Conservation (phyloP, 2,113 vertebrate species). For the Tychaedon coryphoeus region DNA sequence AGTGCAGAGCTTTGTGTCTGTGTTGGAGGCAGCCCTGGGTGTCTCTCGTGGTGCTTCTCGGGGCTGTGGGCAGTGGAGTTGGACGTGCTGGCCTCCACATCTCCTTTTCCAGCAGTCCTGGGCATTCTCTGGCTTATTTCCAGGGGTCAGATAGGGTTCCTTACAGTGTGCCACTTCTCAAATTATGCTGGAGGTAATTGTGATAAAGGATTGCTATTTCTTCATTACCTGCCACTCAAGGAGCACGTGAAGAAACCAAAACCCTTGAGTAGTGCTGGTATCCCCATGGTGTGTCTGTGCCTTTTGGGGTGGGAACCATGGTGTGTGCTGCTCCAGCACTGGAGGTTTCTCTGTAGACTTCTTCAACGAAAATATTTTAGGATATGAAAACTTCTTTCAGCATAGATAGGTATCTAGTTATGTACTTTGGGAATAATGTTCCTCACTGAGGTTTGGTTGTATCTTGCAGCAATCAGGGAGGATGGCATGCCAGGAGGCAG, state of each 20-base stretch:
- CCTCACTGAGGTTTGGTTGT: slow-evolving; percentile 22
- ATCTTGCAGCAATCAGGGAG: slow-evolving; percentile 91
- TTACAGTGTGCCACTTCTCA: not conserved
- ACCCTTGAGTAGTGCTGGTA: not conserved
- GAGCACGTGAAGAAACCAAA: fast-evolving
- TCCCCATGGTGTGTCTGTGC: fast-evolving
- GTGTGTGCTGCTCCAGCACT: not conserved
- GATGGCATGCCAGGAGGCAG: slow-evolving; percentile 98
- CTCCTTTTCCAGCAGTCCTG: not conserved
- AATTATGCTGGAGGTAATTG: not conserved
- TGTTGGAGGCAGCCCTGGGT: not conserved
- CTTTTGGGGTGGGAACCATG: not conserved
- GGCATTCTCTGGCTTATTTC: not conserved
- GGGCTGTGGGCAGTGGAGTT: not conserved
- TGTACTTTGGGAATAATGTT: not conserved
- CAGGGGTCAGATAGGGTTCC: not conserved
- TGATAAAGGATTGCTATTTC: not conserved
- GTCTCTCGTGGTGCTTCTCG: fast-evolving
- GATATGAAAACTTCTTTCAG: not conserved
- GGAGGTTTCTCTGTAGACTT: not conserved
- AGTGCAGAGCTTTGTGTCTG: not conserved
- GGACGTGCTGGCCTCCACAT: fast-evolving
- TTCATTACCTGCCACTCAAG: not conserved
- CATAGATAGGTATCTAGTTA: not conserved
- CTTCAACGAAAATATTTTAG: not conserved